Evolutionary conservation across 1,140 invertebrate species (phyloP).

Genomic region (Ruditapes philippinarum): DNA sequence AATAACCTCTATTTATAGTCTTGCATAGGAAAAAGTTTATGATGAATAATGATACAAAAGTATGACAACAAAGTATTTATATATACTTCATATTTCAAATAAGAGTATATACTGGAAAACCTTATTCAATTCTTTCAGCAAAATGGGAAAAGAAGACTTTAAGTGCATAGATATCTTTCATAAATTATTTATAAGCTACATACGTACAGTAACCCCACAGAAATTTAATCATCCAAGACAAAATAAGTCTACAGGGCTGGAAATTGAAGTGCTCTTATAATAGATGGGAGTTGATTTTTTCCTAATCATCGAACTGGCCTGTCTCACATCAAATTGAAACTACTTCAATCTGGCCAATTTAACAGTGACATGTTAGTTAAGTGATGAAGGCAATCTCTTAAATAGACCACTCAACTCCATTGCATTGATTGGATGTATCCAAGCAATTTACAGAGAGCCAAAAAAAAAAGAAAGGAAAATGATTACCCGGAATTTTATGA

Average conservation of each 20-base stretch:
- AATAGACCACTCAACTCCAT: conserved; percentile 10
- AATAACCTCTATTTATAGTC: too few relatives aligned
- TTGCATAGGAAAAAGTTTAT: too few relatives aligned
- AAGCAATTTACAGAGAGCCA: neutral
- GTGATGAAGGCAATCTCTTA: conserved; percentile 42
- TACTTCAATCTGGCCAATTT: conserved; percentile 48
- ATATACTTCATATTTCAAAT: too few relatives aligned
- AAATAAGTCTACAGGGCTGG: neutral
- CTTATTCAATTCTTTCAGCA: too few relatives aligned
- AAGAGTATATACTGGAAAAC: too few relatives aligned
- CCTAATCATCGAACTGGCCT: neutral
- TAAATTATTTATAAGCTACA: too few relatives aligned
- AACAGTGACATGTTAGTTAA: conserved; percentile 41
- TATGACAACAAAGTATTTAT: too few relatives aligned
- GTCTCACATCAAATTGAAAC: neutral
- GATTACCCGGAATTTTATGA: neutral
- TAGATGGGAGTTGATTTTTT: conserved; percentile 30
- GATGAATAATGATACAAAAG: too few relatives aligned
- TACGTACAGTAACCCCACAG: too few relatives aligned
- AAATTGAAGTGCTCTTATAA: neutral
- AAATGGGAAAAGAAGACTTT: too few relatives aligned
- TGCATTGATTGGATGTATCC: conserved; percentile 1
- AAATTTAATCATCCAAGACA: neutral
- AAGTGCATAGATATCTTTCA: too few relatives aligned
- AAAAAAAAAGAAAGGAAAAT: too few relatives aligned